phyloP scores from a whole-genome alignment of 2,888 invertebrate species.

The Morpho deidamia region DNA sequence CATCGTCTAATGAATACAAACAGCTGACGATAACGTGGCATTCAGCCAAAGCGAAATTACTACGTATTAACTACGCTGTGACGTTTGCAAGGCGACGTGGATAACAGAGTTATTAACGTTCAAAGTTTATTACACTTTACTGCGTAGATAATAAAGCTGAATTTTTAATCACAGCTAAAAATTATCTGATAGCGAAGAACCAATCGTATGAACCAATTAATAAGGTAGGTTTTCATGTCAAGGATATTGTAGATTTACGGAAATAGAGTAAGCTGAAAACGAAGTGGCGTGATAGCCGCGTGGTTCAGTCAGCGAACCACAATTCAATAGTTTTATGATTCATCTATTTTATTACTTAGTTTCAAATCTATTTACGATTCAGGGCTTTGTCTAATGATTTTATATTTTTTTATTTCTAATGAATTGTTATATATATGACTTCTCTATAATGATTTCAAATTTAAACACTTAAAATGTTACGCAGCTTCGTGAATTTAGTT shows the following conservation, averaged over 20 bases:
- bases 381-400: too few relatives aligned
- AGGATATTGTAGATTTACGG: conserved; percentile 24
- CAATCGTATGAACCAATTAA: not conserved
- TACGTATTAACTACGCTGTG: conserved; percentile 3
- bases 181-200: conserved; percentile 1
- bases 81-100: conserved; percentile 1
- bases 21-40: conserved; percentile 24
- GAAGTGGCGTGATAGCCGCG: conserved; percentile 63
- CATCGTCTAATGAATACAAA: conserved; percentile 17
- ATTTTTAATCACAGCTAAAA: conserved; percentile 1
- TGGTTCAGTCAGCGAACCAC: conserved; percentile 61
- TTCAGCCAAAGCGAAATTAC: conserved; percentile 20
- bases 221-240: conserved; percentile 21
- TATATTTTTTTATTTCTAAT: too few relatives aligned
- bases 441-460: too few relatives aligned
- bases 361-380: too few relatives aligned
- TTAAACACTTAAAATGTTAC: too few relatives aligned
- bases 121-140: conserved; percentile 13
- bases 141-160: conserved; percentile 8
- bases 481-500: too few relatives aligned
- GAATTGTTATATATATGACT: too few relatives aligned
- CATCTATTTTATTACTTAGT: too few relatives aligned
- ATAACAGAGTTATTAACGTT: conserved; percentile 17
- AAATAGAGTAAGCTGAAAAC: conserved; percentile 28
- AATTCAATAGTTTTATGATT: conserved; percentile 31